phyloP scores from a whole-genome alignment of 2,797 vertebrate genomes.

The Epinephelus coioides region DNA sequence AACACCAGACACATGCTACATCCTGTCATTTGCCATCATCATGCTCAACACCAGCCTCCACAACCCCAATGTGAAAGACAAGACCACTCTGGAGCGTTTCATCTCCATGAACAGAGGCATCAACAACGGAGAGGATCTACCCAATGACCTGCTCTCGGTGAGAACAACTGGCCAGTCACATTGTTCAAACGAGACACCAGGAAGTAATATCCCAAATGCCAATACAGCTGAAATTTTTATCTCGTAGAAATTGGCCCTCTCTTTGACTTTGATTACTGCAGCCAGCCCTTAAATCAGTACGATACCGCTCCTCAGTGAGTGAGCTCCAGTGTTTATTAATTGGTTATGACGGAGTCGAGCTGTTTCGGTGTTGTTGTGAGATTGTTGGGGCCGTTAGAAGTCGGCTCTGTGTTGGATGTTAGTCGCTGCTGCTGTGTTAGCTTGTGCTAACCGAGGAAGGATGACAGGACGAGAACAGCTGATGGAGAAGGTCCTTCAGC shows the following conservation, averaged over 20 bases:
- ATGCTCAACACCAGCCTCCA: conserved; percentile 97
- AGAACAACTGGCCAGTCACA: conserved; percentile 41
- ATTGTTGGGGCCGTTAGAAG: no score
- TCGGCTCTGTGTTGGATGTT: no score
- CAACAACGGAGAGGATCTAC: conserved; percentile 90
- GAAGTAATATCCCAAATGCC: background rate
- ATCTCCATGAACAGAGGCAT: conserved; percentile 95
- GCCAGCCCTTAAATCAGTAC: background rate
- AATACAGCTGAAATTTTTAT: no score
- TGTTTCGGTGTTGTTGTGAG: no score
- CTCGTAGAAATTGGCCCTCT: background rate
- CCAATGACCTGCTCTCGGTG: conserved; percentile 87
- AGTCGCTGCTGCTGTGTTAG: no score
- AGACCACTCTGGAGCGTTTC: conserved; percentile 92
- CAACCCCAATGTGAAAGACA: conserved; percentile 95
- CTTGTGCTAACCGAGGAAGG: no score
- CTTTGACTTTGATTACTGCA: background rate
- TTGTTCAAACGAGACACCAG: background rate
- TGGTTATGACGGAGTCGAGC: no score
- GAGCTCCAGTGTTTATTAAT: no score
- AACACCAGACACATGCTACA: conserved; percentile 93
- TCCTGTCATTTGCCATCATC: conserved; percentile 96
- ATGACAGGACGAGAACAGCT: no score
- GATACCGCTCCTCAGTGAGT: no score
- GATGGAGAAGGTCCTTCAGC: no score